Evolutionary conservation across 2,888 invertebrate genomes (phyloP), one percentile per base, ranked within the genome.

Genomic region (Drosophila subsilvestris): DNA sequence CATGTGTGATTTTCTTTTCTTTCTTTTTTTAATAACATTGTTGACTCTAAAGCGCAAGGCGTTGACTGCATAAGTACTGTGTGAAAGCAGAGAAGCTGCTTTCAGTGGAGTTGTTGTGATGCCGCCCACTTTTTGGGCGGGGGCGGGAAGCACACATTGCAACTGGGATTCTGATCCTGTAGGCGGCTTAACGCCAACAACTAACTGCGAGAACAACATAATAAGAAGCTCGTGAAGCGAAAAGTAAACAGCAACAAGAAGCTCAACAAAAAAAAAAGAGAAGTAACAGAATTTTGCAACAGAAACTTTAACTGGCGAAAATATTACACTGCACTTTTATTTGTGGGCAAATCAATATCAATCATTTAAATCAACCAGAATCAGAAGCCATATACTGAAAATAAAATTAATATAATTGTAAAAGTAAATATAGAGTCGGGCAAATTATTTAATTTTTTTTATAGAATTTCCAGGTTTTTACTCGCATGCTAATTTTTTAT

Each of bases 21-120:
- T 10, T 22, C 32, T 45, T 42, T 42, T 29, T 49, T 59, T 68
- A 69, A 61, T 74, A 68, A 76, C 63, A 70, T 57, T 71, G 67
- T 78, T 79, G 69, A 58, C 68, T 58, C 48, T 29, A 22, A 47
- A 55, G 51, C 63, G 32, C 42, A 74, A 81, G 80, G 80, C 76
- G 86, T 86, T 76, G 80, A 81, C 84, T 86, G 80, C 63, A 63
- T 18, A 74, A 80, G 86, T 71, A 53, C 68, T 74, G 56, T 59
- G 22, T 18, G 37, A 43, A 50, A 7, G 22, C 47, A 53, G n/a
- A 47, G 65, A 62, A 68, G 73, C 65, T 71, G 79, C 79, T 58
- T 70, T 60, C 66, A 27, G 45, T 42, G 20, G 49, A 70, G 68
- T 62, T 61, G 48, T 53, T 54, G 59, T 49, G 62, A 45, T 44